phyloP scores from a whole-genome alignment of 2,797 vertebrate species.

The Chaunax sp. region DNA sequence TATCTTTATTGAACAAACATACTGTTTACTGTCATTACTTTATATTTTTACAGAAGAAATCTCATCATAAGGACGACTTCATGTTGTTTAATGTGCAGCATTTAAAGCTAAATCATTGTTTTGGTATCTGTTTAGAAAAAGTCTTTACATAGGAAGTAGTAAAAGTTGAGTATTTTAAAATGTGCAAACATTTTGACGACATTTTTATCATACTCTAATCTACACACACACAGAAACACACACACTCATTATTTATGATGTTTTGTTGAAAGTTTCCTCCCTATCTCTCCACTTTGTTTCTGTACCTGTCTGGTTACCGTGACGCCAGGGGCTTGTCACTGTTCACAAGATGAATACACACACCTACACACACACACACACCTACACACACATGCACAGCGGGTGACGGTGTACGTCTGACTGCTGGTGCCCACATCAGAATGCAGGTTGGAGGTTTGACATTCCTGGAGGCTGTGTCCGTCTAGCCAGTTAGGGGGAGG shows the following conservation, averaged over 20 bases:
- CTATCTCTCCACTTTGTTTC: slow-evolving; percentile 76
- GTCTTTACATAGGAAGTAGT: background rate
- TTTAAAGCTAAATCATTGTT: no score
- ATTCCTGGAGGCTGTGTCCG: slow-evolving; percentile 84
- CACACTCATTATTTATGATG: slow-evolving; percentile 42
- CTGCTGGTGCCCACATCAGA: slow-evolving; percentile 81
- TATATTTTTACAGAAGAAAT: no score
- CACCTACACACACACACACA: slow-evolving; percentile 36
- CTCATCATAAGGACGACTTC: no score
- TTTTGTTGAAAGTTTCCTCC: slow-evolving; percentile 50
- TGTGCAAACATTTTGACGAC: slow-evolving; percentile 68
- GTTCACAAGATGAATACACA: slow-evolving; percentile 48
- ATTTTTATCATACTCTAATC: slow-evolving; percentile 62
- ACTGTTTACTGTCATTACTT: no score
- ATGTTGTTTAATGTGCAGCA: no score
- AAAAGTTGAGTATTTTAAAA: background rate
- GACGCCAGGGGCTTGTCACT: slow-evolving; percentile 72
- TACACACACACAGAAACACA: slow-evolving; percentile 67
- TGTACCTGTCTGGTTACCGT: slow-evolving; percentile 83
- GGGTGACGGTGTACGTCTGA: slow-evolving; percentile 74
- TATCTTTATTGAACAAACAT: no score
- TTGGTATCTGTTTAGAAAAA: background rate
- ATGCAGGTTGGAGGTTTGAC: slow-evolving; percentile 85
- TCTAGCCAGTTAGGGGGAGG: slow-evolving; percentile 81
- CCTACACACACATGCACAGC: slow-evolving; percentile 39